Conservation (phyloP, 2,113 vertebrate species). For the Heliornis fulica region DNA sequence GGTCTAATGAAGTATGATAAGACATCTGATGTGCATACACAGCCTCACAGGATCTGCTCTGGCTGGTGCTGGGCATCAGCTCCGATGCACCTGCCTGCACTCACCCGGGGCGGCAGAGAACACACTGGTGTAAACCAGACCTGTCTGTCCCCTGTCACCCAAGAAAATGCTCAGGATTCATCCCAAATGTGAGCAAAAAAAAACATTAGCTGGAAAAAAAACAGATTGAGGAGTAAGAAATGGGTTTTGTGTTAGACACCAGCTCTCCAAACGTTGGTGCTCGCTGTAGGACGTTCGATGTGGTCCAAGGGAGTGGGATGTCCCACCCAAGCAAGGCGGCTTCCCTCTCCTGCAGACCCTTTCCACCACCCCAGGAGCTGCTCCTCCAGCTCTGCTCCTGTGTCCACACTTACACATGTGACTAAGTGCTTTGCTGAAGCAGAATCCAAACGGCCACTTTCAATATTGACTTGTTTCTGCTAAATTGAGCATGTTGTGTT, state of each 20-base stretch:
- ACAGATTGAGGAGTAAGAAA: accelerated
- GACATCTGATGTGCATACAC: background rate
- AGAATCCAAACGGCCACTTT: background rate
- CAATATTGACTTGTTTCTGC: background rate
- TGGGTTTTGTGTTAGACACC: accelerated
- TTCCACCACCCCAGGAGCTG: background rate
- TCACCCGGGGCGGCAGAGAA: background rate
- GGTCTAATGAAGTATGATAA: background rate
- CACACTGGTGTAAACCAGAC: accelerated
- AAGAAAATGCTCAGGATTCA: accelerated
- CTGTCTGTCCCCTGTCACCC: background rate
- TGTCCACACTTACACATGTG: background rate
- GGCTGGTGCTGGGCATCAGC: background rate
- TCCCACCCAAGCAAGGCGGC: accelerated
- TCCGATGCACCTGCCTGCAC: background rate
- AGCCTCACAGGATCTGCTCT: background rate
- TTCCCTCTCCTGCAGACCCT: background rate
- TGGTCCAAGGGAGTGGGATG: background rate
- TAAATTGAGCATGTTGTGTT: background rate
- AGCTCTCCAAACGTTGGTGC: background rate
- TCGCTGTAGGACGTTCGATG: accelerated
- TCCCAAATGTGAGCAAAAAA: background rate
- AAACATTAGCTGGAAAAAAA: background rate
- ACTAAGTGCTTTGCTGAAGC: background rate
- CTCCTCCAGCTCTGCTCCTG: background rate